Percentiles rank a stretch among this genome's conserved stretches.
Evolutionary conservation across 1,140 invertebrate species (phyloP).

Genomic region (Platyscapa corneri): DNA sequence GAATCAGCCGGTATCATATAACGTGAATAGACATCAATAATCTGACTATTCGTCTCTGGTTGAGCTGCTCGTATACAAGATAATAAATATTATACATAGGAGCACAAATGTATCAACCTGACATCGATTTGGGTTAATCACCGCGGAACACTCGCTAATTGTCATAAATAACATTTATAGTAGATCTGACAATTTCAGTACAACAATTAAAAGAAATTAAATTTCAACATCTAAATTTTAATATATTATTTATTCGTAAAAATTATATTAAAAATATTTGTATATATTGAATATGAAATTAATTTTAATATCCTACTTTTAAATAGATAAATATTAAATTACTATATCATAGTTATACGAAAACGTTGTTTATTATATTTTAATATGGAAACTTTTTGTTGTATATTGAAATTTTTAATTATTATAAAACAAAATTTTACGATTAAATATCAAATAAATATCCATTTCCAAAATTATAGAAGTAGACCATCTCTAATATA

Average conservation of each 20-base stretch:
- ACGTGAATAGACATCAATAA: slow-evolving; percentile 16
- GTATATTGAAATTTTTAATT: background rate
- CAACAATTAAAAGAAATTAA: background rate
- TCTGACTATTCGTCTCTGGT: background rate
- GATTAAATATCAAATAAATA: too few species aligned
- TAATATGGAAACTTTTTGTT: background rate
- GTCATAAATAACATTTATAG: background rate
- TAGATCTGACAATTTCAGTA: background rate
- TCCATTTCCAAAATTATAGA: too few species aligned
- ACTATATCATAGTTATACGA: background rate
- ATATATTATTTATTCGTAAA: background rate
- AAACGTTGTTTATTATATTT: background rate
- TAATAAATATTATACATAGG: slow-evolving; percentile 10
- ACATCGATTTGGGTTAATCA: slow-evolving; percentile 2
- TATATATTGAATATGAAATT: background rate
- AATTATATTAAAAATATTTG: background rate
- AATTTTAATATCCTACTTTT: background rate
- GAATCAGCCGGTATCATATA: background rate
- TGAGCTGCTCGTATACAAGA: slow-evolving; percentile 1
- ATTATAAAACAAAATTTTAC: too few species aligned
- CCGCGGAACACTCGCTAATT: slow-evolving; percentile 7
- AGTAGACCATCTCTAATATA: too few species aligned
- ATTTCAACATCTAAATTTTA: background rate
- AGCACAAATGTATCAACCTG: slow-evolving; percentile 3
- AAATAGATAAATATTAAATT: background rate